Conservation (phyloP, 2,888 invertebrate genomes). For the Zygaena filipendulae region DNA sequence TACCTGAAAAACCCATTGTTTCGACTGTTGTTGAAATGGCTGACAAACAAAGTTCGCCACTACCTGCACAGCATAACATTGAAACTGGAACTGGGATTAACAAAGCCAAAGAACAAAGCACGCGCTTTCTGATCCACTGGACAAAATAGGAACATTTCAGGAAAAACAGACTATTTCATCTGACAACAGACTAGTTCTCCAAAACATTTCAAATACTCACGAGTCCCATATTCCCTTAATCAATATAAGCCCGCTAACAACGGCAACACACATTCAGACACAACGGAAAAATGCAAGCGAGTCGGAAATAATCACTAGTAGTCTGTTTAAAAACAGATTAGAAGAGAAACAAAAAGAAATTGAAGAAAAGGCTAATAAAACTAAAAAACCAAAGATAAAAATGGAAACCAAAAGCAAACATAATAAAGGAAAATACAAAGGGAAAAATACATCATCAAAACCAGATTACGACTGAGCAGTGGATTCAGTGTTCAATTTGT, state of each 20-base stretch:
- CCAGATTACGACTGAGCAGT: constrained; percentile 5
- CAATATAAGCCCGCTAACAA: constrained; percentile 4
- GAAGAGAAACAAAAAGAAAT: constrained; percentile 6
- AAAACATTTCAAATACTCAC: constrained; percentile 3
- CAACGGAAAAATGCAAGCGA: constrained; percentile 4
- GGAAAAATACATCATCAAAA: too few relatives aligned
- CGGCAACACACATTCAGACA: constrained; percentile 5
- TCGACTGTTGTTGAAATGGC: background rate
- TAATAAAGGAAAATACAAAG: too few relatives aligned
- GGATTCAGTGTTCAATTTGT: constrained; percentile 6
- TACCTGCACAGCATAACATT: constrained; percentile 3
- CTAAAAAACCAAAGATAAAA: background rate
- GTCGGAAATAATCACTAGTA: constrained; percentile 2
- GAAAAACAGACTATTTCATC: constrained; percentile 2
- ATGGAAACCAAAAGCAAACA: background rate
- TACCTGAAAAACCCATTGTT: background rate
- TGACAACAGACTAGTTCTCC: constrained; percentile 1
- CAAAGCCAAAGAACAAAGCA: constrained; percentile 3
- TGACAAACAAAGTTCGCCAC: background rate
- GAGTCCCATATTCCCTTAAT: constrained; percentile 1
- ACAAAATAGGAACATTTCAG: constrained; percentile 3
- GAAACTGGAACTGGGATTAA: constrained; percentile 4
- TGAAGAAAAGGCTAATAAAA: background rate
- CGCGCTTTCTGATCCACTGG: constrained; percentile 3
- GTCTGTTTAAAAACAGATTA: constrained; percentile 5